phyloP scores from a whole-genome alignment of 2,888 invertebrate species.

The Danaus chrysippus region DNA sequence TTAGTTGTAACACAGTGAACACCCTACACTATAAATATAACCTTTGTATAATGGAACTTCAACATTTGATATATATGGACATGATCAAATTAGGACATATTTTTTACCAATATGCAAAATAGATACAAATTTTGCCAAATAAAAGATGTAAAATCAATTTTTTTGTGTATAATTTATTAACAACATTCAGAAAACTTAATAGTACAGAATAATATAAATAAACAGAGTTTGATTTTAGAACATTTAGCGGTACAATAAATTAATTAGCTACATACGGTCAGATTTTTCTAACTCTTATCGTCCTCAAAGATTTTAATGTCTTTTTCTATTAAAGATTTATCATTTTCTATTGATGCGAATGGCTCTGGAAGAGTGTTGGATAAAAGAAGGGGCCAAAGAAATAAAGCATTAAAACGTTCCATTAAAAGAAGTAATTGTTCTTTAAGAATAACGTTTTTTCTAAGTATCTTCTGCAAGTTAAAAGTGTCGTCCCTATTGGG shows the following conservation, averaged over 20 bases:
- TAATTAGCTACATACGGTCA: not conserved
- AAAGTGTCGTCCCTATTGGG: conserved; percentile 24
- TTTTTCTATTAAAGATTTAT: not conserved
- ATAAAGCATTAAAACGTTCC: conserved; percentile 53
- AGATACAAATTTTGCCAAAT: too few species aligned
- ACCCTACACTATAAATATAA: too few species aligned
- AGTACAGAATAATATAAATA: too few species aligned
- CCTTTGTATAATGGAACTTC: too few species aligned
- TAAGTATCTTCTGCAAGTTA: conserved; percentile 39
- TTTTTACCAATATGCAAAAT: too few species aligned
- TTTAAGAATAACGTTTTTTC: conserved; percentile 43
- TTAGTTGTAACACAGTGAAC: too few species aligned
- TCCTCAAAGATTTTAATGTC: conserved; percentile 4
- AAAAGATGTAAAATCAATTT: too few species aligned
- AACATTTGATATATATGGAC: too few species aligned
- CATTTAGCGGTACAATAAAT: not conserved
- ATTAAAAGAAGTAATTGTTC: conserved; percentile 42
- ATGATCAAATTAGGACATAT: too few species aligned
- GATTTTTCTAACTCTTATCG: not conserved
- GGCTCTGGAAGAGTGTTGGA: conserved; percentile 37
- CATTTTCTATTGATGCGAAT: not conserved
- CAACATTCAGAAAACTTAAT: too few species aligned
- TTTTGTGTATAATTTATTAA: too few species aligned
- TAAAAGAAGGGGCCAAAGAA: conserved; percentile 61
- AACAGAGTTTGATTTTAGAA: too few species aligned